Base-by-base conservation (phyloP, 2,888 invertebrate species). In the Orthosia gracilis region DNA sequence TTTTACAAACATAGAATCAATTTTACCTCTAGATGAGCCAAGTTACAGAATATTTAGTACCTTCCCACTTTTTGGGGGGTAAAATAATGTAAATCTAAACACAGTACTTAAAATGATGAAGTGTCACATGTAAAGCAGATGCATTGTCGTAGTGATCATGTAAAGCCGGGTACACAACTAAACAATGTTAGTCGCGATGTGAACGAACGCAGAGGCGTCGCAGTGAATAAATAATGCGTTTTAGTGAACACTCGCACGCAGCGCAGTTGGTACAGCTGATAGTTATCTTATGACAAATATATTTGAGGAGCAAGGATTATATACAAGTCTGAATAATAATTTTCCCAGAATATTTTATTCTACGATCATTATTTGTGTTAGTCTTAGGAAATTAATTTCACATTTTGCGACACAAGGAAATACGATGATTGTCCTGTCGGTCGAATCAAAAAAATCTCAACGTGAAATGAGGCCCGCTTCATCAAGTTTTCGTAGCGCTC, bases 171-270 rank as follows among this genome's bases (percentile, higher is more conserved):
- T 88, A 88, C 82, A 88, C 84, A 78, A 87, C 85, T 85, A 87
- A 82, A 88, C 84, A 81, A 67, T 75, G 70, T 79, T 83, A 88
- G 89, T 88, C 85, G 83, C 90, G 91, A 71, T 84, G 93, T 92
- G 90, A 92, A 93, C 89, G 93, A 90, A 92, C 92, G 73, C 76
- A 69, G 75, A 73, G 65, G 80, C 78, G 77, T 64, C 88, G 90
- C 87, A 57, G 77, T 90, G 93, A 92, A 93, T 93, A 90, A 90
- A 91, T 91, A 91, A 91, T 82, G 80, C 85, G 77, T 47, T 26
- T 26, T 63, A 55, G 52, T 65, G 85, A 87, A 88, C 89, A 88
- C 83, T 87, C 70, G 49, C 55, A 54, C 82, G 67, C 73, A 58
- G 49, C n/a, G 18, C 4, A 49, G 52, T 73, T 61, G 78, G 70